Evolutionary conservation across 2,888 invertebrate genomes (phyloP).

Genomic region (Lasius fuliginosus): DNA sequence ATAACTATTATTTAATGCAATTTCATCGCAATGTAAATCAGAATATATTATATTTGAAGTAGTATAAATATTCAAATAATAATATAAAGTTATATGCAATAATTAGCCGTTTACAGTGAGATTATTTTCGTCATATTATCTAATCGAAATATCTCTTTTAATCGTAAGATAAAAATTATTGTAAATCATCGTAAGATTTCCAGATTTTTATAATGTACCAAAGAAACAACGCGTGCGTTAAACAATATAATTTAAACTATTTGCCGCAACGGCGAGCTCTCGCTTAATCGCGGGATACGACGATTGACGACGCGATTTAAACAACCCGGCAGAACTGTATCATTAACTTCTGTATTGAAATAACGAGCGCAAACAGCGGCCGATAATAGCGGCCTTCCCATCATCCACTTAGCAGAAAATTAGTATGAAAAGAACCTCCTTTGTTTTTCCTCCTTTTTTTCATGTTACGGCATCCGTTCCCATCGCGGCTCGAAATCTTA

Average conservation of each 20-base stretch:
- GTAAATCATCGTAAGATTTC: neutral
- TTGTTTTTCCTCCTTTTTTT: conserved; percentile 35
- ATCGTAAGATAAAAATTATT: neutral
- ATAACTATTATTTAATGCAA: neutral
- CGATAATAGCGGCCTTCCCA: conserved; percentile 51
- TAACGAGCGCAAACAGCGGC: conserved; percentile 38
- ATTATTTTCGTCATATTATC: neutral
- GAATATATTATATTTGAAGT: neutral
- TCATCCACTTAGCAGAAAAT: conserved; percentile 49
- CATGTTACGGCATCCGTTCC: conserved; percentile 61
- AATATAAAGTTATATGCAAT: neutral
- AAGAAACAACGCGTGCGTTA: neutral
- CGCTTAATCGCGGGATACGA: conserved; percentile 7
- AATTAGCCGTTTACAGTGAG: neutral
- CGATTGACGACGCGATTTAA: conserved; percentile 37
- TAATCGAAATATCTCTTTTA: neutral
- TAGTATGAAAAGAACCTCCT: conserved; percentile 49
- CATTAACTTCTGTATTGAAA: conserved; percentile 53
- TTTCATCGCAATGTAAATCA: neutral
- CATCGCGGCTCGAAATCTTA: conserved; percentile 58
- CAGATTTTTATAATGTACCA: neutral
- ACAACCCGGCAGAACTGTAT: conserved; percentile 32
- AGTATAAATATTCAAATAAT: conserved; percentile 1
- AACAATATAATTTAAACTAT: conserved; percentile 39
- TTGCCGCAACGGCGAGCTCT: neutral